phyloP scores from a whole-genome alignment of 2,888 invertebrate species.

The Agrochola lota region DNA sequence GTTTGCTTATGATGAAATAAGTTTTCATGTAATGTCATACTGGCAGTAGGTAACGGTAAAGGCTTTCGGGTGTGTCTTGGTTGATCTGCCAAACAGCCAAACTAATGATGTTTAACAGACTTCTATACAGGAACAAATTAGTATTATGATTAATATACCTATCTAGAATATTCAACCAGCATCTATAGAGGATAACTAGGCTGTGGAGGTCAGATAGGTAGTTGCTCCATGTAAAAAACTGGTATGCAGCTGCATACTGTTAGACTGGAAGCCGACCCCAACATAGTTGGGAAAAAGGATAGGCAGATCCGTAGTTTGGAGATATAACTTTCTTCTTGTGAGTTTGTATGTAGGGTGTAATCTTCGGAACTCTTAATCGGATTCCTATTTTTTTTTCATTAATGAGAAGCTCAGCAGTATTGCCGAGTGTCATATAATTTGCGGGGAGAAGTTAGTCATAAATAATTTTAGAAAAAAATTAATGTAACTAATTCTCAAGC shows the following conservation, averaged over 20 bases:
- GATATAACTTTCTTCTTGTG: background rate
- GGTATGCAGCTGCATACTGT: background rate
- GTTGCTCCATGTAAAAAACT: background rate
- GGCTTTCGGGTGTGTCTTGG: too few species aligned
- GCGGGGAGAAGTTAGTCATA: background rate
- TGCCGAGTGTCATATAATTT: background rate
- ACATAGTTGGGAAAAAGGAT: background rate
- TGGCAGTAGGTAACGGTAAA: background rate
- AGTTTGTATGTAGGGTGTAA: background rate
- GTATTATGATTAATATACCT: background rate
- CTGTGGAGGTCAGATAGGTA: background rate
- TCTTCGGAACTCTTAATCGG: background rate
- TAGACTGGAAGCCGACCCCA: background rate
- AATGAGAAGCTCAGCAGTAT: background rate
- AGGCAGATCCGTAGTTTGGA: background rate
- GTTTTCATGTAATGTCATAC: background rate
- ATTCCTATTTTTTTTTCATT: background rate
- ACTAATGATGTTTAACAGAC: background rate
- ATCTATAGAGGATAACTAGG: background rate
- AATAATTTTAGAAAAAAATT: background rate
- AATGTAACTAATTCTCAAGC: conserved; percentile 18
- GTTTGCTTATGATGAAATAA: background rate
- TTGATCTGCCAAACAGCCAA: background rate
- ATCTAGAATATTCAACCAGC: background rate
- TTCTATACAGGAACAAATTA: background rate